A percentile compares a stretch with the other conserved stretches of the same genome.
Conservation (phyloP, 2,888 invertebrate species). For the Seira ritae region DNA sequence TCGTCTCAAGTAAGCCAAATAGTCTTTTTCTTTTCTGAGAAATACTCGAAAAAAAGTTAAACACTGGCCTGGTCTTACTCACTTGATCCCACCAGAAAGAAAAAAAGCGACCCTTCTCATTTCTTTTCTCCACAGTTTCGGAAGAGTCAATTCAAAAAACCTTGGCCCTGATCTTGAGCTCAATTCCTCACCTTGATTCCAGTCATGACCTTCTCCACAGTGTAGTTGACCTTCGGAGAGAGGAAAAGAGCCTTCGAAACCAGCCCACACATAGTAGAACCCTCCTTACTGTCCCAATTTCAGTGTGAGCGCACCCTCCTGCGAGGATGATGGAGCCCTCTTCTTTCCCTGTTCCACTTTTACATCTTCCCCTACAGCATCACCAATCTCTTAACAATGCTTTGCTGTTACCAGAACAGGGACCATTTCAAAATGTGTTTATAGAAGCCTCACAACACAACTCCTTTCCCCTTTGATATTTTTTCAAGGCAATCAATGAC, state of each 20-base stretch:
- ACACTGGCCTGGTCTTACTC: background rate
- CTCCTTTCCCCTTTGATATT: background rate
- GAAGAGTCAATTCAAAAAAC: slow-evolving; percentile 26
- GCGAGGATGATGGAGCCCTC: slow-evolving; percentile 31
- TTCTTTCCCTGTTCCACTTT: slow-evolving; percentile 25
- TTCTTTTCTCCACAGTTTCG: background rate
- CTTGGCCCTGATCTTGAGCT: slow-evolving; percentile 52
- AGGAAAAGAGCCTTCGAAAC: slow-evolving; percentile 26
- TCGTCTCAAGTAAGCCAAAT: background rate
- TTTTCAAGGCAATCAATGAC: slow-evolving; percentile 41
- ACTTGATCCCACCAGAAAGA: background rate
- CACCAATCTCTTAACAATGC: slow-evolving; percentile 5
- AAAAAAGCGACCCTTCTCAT: background rate
- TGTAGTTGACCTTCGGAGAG: slow-evolving; percentile 25
- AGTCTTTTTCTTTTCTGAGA: background rate
- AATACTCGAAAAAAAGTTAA: background rate
- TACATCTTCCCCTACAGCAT: slow-evolving; percentile 33
- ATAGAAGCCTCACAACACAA: no score
- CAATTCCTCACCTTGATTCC: slow-evolving; percentile 30
- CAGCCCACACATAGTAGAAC: slow-evolving; percentile 42
- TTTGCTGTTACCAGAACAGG: background rate
- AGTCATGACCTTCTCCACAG: slow-evolving; percentile 35
- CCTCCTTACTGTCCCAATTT: slow-evolving; percentile 46
- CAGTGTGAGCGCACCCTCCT: slow-evolving; percentile 24
- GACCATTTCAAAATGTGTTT: no score